These are phyloP conservation scores for Myotis findleyi DNA, from an alignment of 2,797 vertebrate genomes.

Conservation along the genomic window DNA sequence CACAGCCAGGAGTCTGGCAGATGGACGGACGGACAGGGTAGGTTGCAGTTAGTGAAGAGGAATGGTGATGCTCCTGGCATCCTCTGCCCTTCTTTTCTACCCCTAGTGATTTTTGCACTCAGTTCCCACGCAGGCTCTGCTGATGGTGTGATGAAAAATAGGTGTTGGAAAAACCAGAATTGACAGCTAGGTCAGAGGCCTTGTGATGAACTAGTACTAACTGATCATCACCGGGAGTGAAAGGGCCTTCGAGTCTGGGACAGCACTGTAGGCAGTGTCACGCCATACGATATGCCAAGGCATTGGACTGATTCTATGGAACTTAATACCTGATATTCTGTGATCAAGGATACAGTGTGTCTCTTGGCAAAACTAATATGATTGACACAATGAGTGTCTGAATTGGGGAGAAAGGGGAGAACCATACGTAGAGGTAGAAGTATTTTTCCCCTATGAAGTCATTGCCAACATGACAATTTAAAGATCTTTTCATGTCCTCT, in stretches of 20 bases:
- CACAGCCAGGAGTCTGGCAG: not conserved
- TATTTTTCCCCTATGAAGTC: not conserved
- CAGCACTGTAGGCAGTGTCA: accelerated
- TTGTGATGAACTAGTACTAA: not conserved
- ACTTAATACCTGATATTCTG: not conserved
- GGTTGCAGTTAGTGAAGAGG: not conserved
- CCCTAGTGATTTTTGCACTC: not conserved
- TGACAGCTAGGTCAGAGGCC: not conserved
- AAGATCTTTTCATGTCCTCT: not conserved
- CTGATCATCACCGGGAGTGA: not conserved
- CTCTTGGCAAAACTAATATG: no score
- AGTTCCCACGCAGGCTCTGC: not conserved
- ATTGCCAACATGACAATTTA: not conserved
- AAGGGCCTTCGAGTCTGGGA: not conserved
- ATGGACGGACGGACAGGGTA: accelerated
- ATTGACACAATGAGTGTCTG: not conserved
- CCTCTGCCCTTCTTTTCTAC: not conserved
- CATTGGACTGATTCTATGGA: not conserved
- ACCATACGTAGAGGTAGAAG: not conserved
- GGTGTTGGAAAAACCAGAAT: not conserved
- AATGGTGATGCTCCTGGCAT: not conserved
- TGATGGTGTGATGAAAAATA: not conserved
- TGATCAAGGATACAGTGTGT: not conserved
- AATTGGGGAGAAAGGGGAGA: not conserved
- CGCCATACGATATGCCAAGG: accelerated